Percentiles rank a stretch among this genome's conserved stretches.
phyloP scores from a whole-genome alignment of 2,797 vertebrate species.

The Notoglanidium macrostoma region DNA sequence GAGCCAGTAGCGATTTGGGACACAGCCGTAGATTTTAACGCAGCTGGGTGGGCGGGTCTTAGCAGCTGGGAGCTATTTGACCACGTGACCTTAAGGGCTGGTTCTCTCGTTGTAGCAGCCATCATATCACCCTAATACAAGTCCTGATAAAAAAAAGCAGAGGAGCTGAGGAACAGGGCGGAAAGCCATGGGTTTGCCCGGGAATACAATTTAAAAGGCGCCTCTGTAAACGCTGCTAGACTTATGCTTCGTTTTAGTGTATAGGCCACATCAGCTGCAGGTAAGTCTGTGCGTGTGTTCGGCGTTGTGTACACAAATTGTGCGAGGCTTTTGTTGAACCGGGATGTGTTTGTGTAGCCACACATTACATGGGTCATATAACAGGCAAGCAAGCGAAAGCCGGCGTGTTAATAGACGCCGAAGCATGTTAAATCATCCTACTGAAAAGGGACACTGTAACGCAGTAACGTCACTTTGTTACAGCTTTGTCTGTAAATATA shows the following conservation, averaged over 20 bases:
- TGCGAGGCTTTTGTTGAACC: slow-evolving; percentile 33
- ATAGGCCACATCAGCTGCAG: slow-evolving; percentile 49
- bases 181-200: slow-evolving; percentile 66
- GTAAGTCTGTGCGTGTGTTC: slow-evolving; percentile 46
- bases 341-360: slow-evolving; percentile 36
- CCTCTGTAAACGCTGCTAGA: slow-evolving; percentile 12
- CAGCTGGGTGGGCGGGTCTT: slow-evolving; percentile 69
- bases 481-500: background rate
- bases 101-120: slow-evolving; percentile 72
- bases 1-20: background rate
- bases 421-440: background rate
- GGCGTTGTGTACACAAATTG: background rate
- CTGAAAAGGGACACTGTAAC: background rate
- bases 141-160: slow-evolving; percentile 57
- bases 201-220: slow-evolving; percentile 50
- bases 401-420: background rate
- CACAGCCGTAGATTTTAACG: slow-evolving; percentile 12
- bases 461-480: background rate
- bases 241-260: slow-evolving; percentile 27
- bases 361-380: slow-evolving; percentile 18
- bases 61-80: slow-evolving; percentile 78
- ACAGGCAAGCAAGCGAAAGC: background rate
- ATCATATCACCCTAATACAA: slow-evolving; percentile 74
- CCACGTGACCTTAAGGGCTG: slow-evolving; percentile 78
- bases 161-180: slow-evolving; percentile 54